A percentile compares a stretch with the other conserved stretches of the same genome.
These are phyloP conservation scores for Cyanoramphus novaezelandiae DNA, from an alignment of 2,113 vertebrate species.

Conservation along the genomic window DNA sequence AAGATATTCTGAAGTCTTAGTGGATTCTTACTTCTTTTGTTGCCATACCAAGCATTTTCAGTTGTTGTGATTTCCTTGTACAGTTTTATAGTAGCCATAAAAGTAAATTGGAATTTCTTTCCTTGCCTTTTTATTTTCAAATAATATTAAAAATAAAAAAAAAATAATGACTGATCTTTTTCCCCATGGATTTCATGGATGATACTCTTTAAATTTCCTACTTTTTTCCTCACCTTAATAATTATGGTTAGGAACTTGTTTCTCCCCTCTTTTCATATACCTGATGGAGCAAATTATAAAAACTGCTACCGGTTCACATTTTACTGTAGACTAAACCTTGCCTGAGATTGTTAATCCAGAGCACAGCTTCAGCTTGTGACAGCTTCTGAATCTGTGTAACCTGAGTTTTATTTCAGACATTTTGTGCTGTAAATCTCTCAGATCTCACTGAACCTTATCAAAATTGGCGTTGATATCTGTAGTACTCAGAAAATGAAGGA, in stretches of 20 bases:
- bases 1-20: background rate
- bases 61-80: background rate
- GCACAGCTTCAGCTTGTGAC: background rate
- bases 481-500: slow-evolving; percentile 7
- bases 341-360: background rate
- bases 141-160: background rate
- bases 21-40: background rate
- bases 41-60: background rate
- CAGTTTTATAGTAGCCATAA: background rate
- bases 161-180: background rate
- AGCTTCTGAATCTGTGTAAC: background rate
- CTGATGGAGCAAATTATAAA: background rate
- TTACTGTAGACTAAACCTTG: background rate
- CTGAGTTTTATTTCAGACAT: background rate
- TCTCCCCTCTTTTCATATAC: background rate
- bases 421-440: background rate
- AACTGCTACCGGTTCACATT: background rate
- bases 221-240: background rate
- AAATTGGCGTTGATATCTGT: background rate
- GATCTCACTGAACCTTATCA: background rate
- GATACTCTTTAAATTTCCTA: background rate
- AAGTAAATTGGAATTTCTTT: background rate
- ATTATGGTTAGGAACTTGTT: background rate
- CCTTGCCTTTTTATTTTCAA: background rate
- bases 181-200: background rate